phyloP scores from a whole-genome alignment of 2,888 invertebrate genomes.

The Mesoligia furuncula region DNA sequence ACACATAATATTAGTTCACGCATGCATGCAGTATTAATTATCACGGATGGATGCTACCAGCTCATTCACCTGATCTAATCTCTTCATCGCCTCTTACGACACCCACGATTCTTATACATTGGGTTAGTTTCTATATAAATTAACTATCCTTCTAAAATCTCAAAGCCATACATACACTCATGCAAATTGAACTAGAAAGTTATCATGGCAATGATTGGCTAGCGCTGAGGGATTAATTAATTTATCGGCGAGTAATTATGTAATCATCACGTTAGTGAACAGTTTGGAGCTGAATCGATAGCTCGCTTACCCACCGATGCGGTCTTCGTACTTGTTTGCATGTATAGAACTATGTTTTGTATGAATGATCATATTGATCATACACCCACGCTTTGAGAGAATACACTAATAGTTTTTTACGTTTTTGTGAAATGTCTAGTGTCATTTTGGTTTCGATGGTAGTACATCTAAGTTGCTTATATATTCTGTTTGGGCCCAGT shows the following conservation, averaged over 20 bases:
- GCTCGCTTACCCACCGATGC: constrained; percentile 23
- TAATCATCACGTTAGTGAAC: constrained; percentile 53
- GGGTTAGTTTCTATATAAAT: constrained; percentile 27
- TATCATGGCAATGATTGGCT: constrained; percentile 48
- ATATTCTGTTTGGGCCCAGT: neutral
- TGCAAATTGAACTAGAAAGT: constrained; percentile 30
- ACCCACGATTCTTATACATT: constrained; percentile 29
- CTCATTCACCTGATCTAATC: constrained; percentile 50
- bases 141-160: constrained; percentile 28
- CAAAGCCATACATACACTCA: constrained; percentile 1
- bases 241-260: constrained; percentile 53
- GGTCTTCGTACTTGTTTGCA: constrained; percentile 3
- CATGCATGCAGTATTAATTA: constrained; percentile 45
- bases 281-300: constrained; percentile 55
- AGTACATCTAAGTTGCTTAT: neutral
- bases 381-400: neutral
- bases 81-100: constrained; percentile 48
- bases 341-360: neutral
- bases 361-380: neutral
- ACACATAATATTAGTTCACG: constrained; percentile 37
- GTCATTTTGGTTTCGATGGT: neutral
- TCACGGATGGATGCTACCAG: constrained; percentile 44
- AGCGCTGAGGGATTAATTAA: constrained; percentile 39
- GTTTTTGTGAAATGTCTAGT: neutral
- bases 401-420: constrained; percentile 1